Evolutionary conservation across 2,113 vertebrate species (phyloP), one percentile per base, ranked within the genome.

Genomic region (Sialia sialis): DNA sequence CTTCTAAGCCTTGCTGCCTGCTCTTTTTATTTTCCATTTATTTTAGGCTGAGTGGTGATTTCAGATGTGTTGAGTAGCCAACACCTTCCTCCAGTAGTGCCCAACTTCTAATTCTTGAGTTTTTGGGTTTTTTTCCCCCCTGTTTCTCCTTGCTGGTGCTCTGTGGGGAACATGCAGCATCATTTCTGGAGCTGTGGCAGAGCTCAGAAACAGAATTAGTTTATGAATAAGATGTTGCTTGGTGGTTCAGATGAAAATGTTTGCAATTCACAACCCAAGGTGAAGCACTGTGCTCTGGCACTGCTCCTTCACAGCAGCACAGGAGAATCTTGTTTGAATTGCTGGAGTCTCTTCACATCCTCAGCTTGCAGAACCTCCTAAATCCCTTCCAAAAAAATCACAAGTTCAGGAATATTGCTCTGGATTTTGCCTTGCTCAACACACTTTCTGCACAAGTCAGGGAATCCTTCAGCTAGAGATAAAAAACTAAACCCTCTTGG

Each of bases 21-120:
- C 86, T 90, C 67, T 70, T 84, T 54, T 72, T 48, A 60, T 92
- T 94, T 87, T 87, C 54, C 74, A 84, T 87, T 88, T 68, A 64
- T 94, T 96, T 89, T 27, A 64, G 85, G 44, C 74, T 68, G 56
- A 25, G 44, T 43, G 73, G 43, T 64, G 38, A 60, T 70, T 96
- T 88, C 63, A 76, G 43, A 90, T 59, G 63, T 80, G 77, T 64
- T 64, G 83, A 76, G 84, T 79, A 73, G 84, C 89, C n/a, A 73
- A 56, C 76, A 70, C 43, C 63, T 92, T 46, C 36, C 54, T 48
- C 41, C 22, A 70, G 16, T 4, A 34, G 32, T 7, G 56, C 18
- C 30, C 38, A 54, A 5, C 54, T 87, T 81, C 48, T 36, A 51
- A 44, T 58, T 87, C 66, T 64, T 34, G 23, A 56, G 39, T 52